Evolutionary conservation across 53 echinoderm and acorn worm genomes (phyloP), one percentile per base, ranked within the genome.

Genomic region (Hippasteria phrygiana): DNA sequence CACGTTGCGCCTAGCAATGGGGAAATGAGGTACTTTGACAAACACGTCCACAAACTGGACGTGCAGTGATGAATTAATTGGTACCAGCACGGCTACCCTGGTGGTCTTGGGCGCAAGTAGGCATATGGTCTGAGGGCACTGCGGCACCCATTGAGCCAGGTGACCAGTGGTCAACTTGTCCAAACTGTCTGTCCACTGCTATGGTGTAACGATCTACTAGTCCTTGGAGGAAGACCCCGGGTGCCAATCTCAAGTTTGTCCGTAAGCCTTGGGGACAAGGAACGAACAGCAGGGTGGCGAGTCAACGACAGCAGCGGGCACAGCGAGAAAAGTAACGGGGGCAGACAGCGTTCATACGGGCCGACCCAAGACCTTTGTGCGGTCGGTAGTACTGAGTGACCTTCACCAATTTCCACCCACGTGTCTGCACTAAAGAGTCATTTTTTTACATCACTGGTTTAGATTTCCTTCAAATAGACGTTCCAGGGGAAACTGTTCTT

Each of bases 301-400:
- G 53, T 32, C 50, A 76, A 53, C 76, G 28, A 43, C 50, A 0
- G 76, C 20, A 34, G 53, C 76, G 53, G 76, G 51, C 76, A 76
- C 8, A 29, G 35, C 76, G 50, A 0, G 54, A 46, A 27, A 27
- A 50, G 33, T 20, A 20, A 18, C 17, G 32, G 76, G 76, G 26
- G 75, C 47, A 74, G 24, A 12, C 29, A 48, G 47, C 50, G 47
- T 75, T 75, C 4, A 17, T 48, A 75, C 75, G 75, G 75, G 22
- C 75, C 53, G 51, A 50, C 54, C n/a, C 59, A 59, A 14, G 59
- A 24, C 59, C 26, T 59, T 59, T n/a, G n/a, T 37, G 37, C 70
- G 70, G 70, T 18, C 76, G 48, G 51, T 20, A 36, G n/a, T 76
- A 50, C n/a, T n/a, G n/a, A n/a, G n/a, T 10, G 76, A 76, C 76